Base-by-base conservation (phyloP, 2,888 invertebrate genomes). In the Standfussiana lucernea region DNA sequence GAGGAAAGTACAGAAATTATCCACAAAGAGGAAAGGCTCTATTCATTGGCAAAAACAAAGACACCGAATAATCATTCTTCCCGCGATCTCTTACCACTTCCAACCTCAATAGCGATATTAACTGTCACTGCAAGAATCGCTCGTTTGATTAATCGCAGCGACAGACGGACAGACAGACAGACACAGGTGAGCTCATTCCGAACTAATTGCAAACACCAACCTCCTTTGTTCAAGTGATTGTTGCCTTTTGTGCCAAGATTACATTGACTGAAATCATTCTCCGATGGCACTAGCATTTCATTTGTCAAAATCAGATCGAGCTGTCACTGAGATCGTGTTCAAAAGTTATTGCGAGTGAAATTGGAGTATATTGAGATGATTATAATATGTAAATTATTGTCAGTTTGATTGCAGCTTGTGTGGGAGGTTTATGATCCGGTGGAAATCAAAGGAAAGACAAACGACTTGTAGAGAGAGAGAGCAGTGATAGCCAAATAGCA, bases 161-260 rank as follows among this genome's bases (percentile, higher is more conserved):
- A 83, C 85, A 73, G 64, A 64, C 64, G n/a, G 79, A 78, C 64
- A 40, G 77, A 77, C 82, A 84, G 82, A 78, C 75, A 77, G 81
- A 79, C 83, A 83, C 88, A 88, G 88, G 88, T 88, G 88, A 88
- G 76, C 88, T 86, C 88, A 88, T 86, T 88, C 86, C 79, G 76
- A 79, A 86, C 89, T 88, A 88, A 88, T 88, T 88, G 88, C 88
- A 75, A 86, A 80, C 83, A 86, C 73, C 75, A 79, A 72, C 84
- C 84, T 88, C 91, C 89, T 89, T 92, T 86, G 88, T 83, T 85
- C 87, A 88, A 83, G 87, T 90, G 90, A 92, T 92, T 91, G 90
- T 86, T 87, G 86, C 85, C 89, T 88, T 89, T 91, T 91, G 90
- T 91, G 83, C 76, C 50, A 59, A 86, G 85, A 85, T 77, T 80